Base-by-base conservation (phyloP, 2,888 invertebrate species). In the Plemyria rubiginata region DNA sequence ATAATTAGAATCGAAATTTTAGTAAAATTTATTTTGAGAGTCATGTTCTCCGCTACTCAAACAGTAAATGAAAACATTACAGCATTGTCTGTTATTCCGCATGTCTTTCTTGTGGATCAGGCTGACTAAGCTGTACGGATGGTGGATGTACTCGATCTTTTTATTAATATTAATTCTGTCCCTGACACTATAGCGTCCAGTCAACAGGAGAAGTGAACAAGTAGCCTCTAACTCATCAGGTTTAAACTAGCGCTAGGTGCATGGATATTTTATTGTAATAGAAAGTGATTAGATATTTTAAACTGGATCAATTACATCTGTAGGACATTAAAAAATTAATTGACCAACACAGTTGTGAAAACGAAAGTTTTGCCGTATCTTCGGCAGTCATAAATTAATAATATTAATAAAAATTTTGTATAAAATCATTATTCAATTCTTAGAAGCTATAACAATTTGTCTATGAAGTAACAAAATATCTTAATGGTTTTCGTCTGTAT, bases 211-310 rank as follows among this genome's bases (percentile, higher is more conserved):
- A 22, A 22, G 22, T 22, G 22, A 22, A 22, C 1, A 22, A 22
- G 22, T 22, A 22, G 22, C 22, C 22, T 22, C 22, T 22, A 3
- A 22, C 22, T 1, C 22, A 32, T 32, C 32, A 32, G 32, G 2
- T 38, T 38, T 9, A 1, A 38, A 11, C 11, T 9, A 38, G 22
- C 22, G 22, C 22, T 22, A 22, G 22, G 36, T 38, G 36, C 8
- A 46, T 46, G 15, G 61, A 70, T 74, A 72, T 36, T 78, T 79
- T 76, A 75, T 76, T 72, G 65, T 65, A 72, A 74, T 77, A 76
- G 81, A 79, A 82, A 81, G 82, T 77, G 60, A 54, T 60, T 54
- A 11, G 6, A 54, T 58, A 32, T 48, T 57, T 45, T 16, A 67
- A 64, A 67, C 60, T 68, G 51, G 64, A 68, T 67, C 66, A 68